Base-by-base conservation (phyloP, 2,113 vertebrate genomes). In the Oncorhynchus clarkii region DNA sequence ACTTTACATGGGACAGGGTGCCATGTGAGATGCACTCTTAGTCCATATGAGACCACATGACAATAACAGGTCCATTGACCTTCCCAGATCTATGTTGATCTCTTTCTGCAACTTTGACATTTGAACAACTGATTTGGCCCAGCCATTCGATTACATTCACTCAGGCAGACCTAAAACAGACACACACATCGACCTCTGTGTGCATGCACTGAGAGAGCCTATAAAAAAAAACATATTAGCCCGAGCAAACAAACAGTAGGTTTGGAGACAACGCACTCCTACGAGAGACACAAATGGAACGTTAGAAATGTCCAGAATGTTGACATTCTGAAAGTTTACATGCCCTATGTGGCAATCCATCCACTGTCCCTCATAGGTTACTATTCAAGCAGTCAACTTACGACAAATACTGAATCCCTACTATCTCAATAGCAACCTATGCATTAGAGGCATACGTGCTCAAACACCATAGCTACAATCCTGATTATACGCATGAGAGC, bases 141-240 rank as follows among this genome's bases (percentile, higher is more conserved):
- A 49, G 68, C 81, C 64, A 81, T 82, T 76, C 12, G 84, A 85
- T 84, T 84, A 77, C 51, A 83, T 45, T 68, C 75, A 71, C 67
- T 83, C 74, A 71, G 60, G 71, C 79, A 72, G 72, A 71, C 73
- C 72, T 3, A 57, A 76, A 71, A 84, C 74, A 76, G 79, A 64
- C 64, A 22, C 3, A 18, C 78, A 84, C 85, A 88, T 86, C 83
- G 85, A 80, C 51, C 16, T 83, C 84, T 85, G 78, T 34, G 0
- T 62, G 72, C 27, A 39, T 73, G 65, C 48, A 45, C 65, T 26
- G 29, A 75, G 31, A 16, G 60, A 79, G 39, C 70, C 67, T 75
- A 18, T 11, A 13, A 64, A 26, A 13, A 64, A 7, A 20, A 1
- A n/a, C 6, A 66, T 13, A n/a, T 12, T 8, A 66, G 13, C 26